phyloP scores from a whole-genome alignment of 2,797 vertebrate genomes.

The Danio choprae region DNA sequence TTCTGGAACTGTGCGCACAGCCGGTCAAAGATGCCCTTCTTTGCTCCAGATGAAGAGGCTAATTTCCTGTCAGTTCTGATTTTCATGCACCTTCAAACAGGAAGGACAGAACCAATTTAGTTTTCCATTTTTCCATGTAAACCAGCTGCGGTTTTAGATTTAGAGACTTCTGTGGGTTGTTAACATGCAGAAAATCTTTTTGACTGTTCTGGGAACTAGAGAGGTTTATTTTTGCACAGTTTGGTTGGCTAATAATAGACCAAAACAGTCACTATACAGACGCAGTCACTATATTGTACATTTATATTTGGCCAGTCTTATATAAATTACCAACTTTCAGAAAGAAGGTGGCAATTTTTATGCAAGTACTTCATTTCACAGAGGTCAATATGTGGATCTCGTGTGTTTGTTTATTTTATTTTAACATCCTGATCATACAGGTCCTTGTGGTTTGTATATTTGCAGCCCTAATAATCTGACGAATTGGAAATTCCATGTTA shows the following conservation, averaged over 20 bases:
- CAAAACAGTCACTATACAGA: neutral
- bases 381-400: neutral
- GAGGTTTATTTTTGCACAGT: constrained; percentile 1
- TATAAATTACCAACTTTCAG: neutral
- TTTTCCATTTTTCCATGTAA: constrained; percentile 4
- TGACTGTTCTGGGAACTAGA: neutral
- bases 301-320: neutral
- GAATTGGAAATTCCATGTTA: too few relatives aligned
- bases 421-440: too few relatives aligned
- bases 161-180: neutral
- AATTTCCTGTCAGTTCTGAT: constrained; percentile 87
- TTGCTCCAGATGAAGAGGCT: constrained; percentile 79
- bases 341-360: neutral
- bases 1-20: constrained; percentile 83
- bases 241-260: neutral
- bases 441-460: too few relatives aligned
- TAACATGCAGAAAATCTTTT: constrained; percentile 24
- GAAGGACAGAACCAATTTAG: constrained; percentile 49
- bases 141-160: neutral
- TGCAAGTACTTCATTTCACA: neutral
- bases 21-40: constrained; percentile 84
- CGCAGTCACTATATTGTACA: neutral
- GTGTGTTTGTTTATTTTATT: neutral
- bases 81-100: constrained; percentile 82
- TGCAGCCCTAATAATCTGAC: too few relatives aligned